Evolutionary conservation across 2,888 invertebrate species (phyloP).

Genomic region (Pharmacophagus antenor): DNA sequence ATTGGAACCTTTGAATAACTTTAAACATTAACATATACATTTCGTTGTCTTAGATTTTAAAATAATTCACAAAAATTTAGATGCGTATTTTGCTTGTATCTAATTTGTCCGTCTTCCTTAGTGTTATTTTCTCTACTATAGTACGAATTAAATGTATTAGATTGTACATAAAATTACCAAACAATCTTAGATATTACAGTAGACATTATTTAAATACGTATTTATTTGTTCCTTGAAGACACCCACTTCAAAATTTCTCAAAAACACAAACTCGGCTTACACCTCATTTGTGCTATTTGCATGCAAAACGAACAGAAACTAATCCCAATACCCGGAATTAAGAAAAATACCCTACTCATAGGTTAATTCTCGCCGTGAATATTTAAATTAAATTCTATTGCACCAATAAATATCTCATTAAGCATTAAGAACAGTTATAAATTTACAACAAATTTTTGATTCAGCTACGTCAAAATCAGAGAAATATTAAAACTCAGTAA

Average conservation of each 20-base stretch:
- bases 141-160: not conserved
- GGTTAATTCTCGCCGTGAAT: not conserved
- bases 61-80: not conserved
- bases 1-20: constrained; percentile 11
- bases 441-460: not conserved
- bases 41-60: not conserved
- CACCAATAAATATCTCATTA: not conserved
- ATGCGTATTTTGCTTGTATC: too few relatives aligned
- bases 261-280: not conserved
- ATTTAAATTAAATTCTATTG: not conserved
- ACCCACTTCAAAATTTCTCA: not conserved
- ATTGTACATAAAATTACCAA: not conserved
- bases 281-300: too few relatives aligned
- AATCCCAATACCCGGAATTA: not conserved
- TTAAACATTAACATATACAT: constrained; percentile 1
- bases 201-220: not conserved
- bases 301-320: too few relatives aligned
- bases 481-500: too few relatives aligned
- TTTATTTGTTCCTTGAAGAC: not conserved
- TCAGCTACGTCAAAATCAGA: not conserved
- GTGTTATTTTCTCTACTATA: not conserved
- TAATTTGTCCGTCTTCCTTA: not conserved
- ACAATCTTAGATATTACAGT: not conserved
- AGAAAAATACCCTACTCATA: not conserved
- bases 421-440: not conserved